Conservation (phyloP, 1,140 invertebrate genomes). For the Drosophila sp. region DNA sequence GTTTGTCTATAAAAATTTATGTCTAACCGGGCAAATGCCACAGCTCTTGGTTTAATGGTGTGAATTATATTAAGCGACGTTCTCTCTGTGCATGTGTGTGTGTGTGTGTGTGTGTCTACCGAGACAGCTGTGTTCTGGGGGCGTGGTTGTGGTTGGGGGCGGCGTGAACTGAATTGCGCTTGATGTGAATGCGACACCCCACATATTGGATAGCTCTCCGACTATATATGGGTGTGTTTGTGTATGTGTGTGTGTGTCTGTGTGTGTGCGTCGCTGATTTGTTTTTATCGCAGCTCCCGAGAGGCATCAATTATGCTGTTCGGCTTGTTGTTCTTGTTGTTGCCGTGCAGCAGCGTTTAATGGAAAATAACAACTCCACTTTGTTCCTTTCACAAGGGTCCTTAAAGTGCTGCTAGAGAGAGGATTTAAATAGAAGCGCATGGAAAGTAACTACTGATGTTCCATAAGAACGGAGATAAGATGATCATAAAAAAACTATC, state of each 20-base stretch:
- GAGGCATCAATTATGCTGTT: slow-evolving; percentile 78
- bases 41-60: slow-evolving; percentile 81
- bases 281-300: slow-evolving; percentile 81
- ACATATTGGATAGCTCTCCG: slow-evolving; percentile 34
- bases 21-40: slow-evolving; percentile 70
- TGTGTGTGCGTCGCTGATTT: slow-evolving; percentile 71
- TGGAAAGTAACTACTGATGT: too few relatives aligned
- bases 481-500: too few relatives aligned
- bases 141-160: slow-evolving; percentile 25
- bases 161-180: slow-evolving; percentile 12
- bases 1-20: slow-evolving; percentile 81
- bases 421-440: neutral
- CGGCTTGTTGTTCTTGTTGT: slow-evolving; percentile 27
- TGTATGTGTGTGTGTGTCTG: slow-evolving; percentile 16
- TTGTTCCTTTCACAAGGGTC: slow-evolving; percentile 24
- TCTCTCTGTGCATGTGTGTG: slow-evolving; percentile 20
- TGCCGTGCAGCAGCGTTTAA: slow-evolving; percentile 44
- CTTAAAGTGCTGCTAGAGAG: slow-evolving; percentile 13
- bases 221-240: neutral
- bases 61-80: slow-evolving; percentile 78
- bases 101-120: slow-evolving; percentile 25
- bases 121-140: slow-evolving; percentile 41
- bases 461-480: too few relatives aligned
- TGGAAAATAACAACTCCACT: slow-evolving; percentile 54
- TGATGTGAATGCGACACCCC: slow-evolving; percentile 35